phyloP scores from a whole-genome alignment of 53 echinoderm and acorn worm species.

The Actinopyga echinites region DNA sequence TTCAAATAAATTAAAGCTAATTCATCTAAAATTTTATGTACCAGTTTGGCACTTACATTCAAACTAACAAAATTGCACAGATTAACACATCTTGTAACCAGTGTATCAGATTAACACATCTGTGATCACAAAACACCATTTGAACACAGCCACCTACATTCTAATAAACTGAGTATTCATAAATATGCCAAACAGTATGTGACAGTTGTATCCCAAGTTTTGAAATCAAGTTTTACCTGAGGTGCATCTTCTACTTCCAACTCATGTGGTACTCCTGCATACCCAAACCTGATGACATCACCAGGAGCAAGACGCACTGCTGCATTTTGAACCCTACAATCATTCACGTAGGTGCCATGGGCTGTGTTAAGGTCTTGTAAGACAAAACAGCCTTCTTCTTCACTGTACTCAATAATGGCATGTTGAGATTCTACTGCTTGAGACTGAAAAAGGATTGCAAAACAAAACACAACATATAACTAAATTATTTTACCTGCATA shows the following conservation, averaged over 20 bases:
- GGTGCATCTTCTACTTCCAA: slow-evolving; percentile 90
- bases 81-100: too few species aligned
- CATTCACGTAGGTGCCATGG: slow-evolving; percentile 96
- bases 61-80: too few species aligned
- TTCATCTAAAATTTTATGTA: too few species aligned
- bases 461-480: too few species aligned
- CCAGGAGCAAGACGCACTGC: slow-evolving; percentile 91
- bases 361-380: slow-evolving; percentile 97
- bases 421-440: slow-evolving; percentile 79
- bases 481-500: too few species aligned
- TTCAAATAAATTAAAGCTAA: too few species aligned
- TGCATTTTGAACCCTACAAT: slow-evolving; percentile 96
- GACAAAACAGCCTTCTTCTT: slow-evolving; percentile 78
- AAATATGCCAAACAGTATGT: too few species aligned
- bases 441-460: slow-evolving; percentile 47
- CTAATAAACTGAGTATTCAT: too few species aligned
- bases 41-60: too few species aligned
- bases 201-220: not conserved
- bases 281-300: slow-evolving; percentile 87
- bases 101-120: too few species aligned
- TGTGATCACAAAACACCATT: too few species aligned
- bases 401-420: slow-evolving; percentile 93
- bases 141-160: too few species aligned
- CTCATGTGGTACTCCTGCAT: slow-evolving; percentile 85
- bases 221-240: slow-evolving; percentile 35